Evolutionary conservation across 2,888 invertebrate genomes (phyloP), one percentile per base, ranked within the genome.

Genomic region (Drosophila limbata): DNA sequence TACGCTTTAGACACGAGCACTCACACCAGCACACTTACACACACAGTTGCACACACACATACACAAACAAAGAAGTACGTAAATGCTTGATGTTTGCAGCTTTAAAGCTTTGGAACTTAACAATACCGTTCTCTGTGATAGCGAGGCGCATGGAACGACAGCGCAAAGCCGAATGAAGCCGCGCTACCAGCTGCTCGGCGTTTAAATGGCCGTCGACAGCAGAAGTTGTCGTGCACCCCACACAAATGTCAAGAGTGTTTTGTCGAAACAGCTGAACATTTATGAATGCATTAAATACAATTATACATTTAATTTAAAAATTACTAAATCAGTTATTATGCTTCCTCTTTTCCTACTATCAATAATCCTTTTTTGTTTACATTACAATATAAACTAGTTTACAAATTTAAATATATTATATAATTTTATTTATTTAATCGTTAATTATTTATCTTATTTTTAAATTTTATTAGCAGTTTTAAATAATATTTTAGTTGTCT

Each of bases 151-250:
- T 59, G 47, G 53, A 66, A 70, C 84, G 65, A 77, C 79, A 64
- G 84, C 77, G 59, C 77, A 75, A 70, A 69, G 77, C 73, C 19
- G 81, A 84, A 79, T 86, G 84, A 84, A 79, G 66, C 44, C 64
- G 70, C 60, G 69, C 65, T 76, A 77, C 42, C 44, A 52, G 63
- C 60, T 65, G 70, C 84, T 48, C 73, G 52, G 39, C 66, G 69
- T 56, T 84, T 86, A 81, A 84, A 84, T 79, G 56, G 64, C 31
- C 59, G 52, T 45, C 45, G 40, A 45, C 52, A 57, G 40, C 31
- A 60, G 55, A 70, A 63, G 51, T 25, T 37, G 33, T 15, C 28
- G 65, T 17, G 51, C 83, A 85, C 80, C 81, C 53, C 31, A 76
- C 85, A 74, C 48, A 57, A 45, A 13, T 60, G 71, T 70, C 73